Percentiles rank a stretch among this genome's conserved stretches.
These are phyloP conservation scores for Megalops atlanticus DNA, from an alignment of 2,113 vertebrate species.

Conservation along the genomic window DNA sequence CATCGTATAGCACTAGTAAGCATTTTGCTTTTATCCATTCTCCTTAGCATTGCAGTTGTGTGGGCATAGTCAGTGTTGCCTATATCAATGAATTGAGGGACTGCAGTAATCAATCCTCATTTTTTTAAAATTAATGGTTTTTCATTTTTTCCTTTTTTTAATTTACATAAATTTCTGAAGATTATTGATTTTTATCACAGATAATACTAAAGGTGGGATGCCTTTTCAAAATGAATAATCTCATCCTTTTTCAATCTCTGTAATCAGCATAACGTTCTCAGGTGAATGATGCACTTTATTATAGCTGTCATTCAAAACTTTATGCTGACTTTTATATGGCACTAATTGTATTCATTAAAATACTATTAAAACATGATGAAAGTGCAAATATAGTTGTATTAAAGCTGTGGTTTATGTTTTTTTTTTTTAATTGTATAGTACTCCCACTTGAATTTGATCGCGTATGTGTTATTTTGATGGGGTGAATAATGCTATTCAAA, in stretches of 20 bases:
- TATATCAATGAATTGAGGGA: too few species aligned
- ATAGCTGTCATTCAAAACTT: slow-evolving; percentile 56
- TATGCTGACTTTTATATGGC: slow-evolving; percentile 67
- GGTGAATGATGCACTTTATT: slow-evolving; percentile 39
- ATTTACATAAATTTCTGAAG: neutral
- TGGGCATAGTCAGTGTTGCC: too few species aligned
- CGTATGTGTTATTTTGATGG: slow-evolving; percentile 43
- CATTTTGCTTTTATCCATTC: neutral
- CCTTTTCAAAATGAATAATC: neutral
- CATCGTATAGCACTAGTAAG: neutral
- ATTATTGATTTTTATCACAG: neutral
- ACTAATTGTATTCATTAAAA: slow-evolving; percentile 80
- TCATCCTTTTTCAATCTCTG: neutral
- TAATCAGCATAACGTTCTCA: slow-evolving; percentile 1
- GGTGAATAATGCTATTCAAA: slow-evolving; percentile 46
- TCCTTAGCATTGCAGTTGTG: neutral
- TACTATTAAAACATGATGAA: slow-evolving; percentile 75
- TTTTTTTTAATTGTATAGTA: slow-evolving; percentile 56
- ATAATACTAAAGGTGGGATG: neutral
- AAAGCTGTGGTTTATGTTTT: slow-evolving; percentile 33
- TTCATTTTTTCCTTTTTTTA: neutral
- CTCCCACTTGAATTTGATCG: slow-evolving; percentile 47
- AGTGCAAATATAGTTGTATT: slow-evolving; percentile 53
- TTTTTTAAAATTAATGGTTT: neutral
- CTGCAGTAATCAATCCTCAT: too few species aligned